phyloP scores from a whole-genome alignment of 2,888 invertebrate genomes.

The Epinotia ramella region DNA sequence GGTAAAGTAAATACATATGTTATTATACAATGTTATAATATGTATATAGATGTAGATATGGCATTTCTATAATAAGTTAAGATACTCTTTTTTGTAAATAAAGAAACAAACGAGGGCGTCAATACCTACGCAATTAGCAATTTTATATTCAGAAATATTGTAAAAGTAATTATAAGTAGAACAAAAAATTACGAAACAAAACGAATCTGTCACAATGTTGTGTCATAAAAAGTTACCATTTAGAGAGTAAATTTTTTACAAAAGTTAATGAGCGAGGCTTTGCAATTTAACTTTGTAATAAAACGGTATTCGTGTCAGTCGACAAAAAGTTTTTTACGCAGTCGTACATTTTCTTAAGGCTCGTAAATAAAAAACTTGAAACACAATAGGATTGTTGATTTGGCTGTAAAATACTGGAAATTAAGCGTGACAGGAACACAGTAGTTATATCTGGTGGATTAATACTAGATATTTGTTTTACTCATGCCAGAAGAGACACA shows the following conservation, averaged over 20 bases:
- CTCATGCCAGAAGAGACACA: neutral
- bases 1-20: no score
- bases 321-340: constrained; percentile 44
- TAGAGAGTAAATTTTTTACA: constrained; percentile 49
- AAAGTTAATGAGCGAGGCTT: constrained; percentile 53
- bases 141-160: neutral
- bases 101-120: neutral
- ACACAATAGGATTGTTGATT: constrained; percentile 27
- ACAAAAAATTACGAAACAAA: constrained; percentile 53
- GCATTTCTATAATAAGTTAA: neutral
- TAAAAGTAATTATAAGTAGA: constrained; percentile 57
- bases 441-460: neutral
- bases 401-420: neutral
- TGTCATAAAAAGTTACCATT: constrained; percentile 51
- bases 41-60: no score
- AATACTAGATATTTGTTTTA: no score
- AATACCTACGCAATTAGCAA: constrained; percentile 44
- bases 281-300: constrained; percentile 61
- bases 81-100: neutral
- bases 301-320: constrained; percentile 54
- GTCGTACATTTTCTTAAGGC: constrained; percentile 30
- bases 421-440: neutral
- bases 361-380: constrained; percentile 40
- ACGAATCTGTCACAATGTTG: constrained; percentile 48
- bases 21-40: no score